Percentiles rank a stretch among this genome's conserved stretches.
phyloP scores from a whole-genome alignment of 2,888 invertebrate species.

The Hylaea fasciaria region DNA sequence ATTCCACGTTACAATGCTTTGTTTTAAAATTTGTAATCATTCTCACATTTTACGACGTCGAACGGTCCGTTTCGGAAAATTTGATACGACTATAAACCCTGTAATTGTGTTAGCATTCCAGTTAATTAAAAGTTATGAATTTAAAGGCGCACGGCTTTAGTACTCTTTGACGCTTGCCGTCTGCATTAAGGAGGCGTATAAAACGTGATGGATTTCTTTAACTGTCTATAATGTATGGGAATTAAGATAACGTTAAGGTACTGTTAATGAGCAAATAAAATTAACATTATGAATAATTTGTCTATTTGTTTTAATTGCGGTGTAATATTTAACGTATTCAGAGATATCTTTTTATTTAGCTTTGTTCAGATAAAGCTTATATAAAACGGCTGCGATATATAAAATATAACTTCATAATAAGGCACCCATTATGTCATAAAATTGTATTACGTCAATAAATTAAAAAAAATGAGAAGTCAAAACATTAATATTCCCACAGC shows the following conservation, averaged over 20 bases:
- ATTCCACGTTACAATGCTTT: slow-evolving; percentile 81
- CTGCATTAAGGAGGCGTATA: slow-evolving; percentile 61
- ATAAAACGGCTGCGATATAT: not conserved
- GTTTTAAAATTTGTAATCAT: slow-evolving; percentile 85
- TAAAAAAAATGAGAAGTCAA: slow-evolving; percentile 64
- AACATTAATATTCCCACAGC: slow-evolving; percentile 76
- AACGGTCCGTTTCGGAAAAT: slow-evolving; percentile 83
- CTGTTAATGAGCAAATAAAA: slow-evolving; percentile 65
- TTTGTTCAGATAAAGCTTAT: slow-evolving; percentile 13
- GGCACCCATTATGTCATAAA: slow-evolving; percentile 62
- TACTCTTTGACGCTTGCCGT: slow-evolving; percentile 70
- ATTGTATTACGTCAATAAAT: slow-evolving; percentile 64
- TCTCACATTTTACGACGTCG: slow-evolving; percentile 83
- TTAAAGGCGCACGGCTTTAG: slow-evolving; percentile 76
- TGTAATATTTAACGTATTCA: slow-evolving; percentile 54
- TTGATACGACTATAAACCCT: slow-evolving; percentile 83
- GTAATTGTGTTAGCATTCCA: slow-evolving; percentile 83
- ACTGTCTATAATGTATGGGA: slow-evolving; percentile 59
- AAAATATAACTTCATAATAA: slow-evolving; percentile 36
- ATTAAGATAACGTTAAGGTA: slow-evolving; percentile 61
- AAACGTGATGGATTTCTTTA: slow-evolving; percentile 70
- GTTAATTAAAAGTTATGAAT: slow-evolving; percentile 85
- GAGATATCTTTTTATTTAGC: slow-evolving; percentile 35
- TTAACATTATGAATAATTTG: slow-evolving; percentile 54
- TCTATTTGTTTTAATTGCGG: slow-evolving; percentile 54